phyloP scores from a whole-genome alignment of 2,113 vertebrate species.

The Peromyscus leucopus region DNA sequence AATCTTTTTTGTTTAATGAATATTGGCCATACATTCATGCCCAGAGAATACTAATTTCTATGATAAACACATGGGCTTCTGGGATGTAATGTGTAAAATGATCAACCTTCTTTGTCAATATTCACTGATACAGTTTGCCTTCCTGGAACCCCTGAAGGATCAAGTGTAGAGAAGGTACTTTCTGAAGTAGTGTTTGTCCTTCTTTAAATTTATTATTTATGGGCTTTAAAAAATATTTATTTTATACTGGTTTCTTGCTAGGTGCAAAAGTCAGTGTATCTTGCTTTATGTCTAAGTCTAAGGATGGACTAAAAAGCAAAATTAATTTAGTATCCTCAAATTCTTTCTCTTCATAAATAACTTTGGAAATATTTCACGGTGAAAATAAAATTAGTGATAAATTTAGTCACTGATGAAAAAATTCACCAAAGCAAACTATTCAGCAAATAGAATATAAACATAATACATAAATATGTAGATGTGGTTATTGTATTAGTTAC shows the following conservation, averaged over 20 bases:
- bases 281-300: constrained; percentile 36
- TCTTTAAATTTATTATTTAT: constrained; percentile 23
- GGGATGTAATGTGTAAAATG: constrained; percentile 13
- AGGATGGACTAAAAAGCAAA: background rate
- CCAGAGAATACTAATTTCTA: background rate
- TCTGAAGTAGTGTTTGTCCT: constrained; percentile 9
- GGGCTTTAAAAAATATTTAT: background rate
- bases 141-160: background rate
- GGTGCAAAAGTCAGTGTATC: background rate
- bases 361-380: constrained; percentile 43
- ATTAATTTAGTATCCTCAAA: background rate
- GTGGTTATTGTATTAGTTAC: background rate
- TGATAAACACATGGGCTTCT: constrained; percentile 22
- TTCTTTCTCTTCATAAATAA: constrained; percentile 54
- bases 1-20: constrained; percentile 61
- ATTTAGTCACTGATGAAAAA: constrained; percentile 44
- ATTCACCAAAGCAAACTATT: background rate
- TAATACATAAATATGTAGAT: background rate
- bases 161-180: background rate
- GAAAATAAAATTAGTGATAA: constrained; percentile 55
- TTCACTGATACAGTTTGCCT: background rate
- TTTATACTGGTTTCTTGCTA: constrained; percentile 8
- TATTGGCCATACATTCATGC: background rate
- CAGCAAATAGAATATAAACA: background rate
- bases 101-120: constrained; percentile 28